phyloP scores from a whole-genome alignment of 2,113 vertebrate genomes.

The Dinomys branickii region DNA sequence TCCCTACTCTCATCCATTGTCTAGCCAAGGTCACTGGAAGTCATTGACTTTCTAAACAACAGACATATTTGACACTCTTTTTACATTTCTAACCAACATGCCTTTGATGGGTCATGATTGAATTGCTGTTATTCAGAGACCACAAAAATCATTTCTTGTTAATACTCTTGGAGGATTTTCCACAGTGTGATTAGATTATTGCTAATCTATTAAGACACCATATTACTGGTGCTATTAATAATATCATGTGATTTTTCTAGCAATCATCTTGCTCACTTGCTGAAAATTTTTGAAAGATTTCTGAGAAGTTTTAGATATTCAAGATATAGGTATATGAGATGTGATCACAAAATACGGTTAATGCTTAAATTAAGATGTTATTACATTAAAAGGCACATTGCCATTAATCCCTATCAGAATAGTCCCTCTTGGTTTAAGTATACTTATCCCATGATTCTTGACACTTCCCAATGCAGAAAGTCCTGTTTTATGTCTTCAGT shows the following conservation, averaged over 20 bases:
- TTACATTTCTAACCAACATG: not conserved
- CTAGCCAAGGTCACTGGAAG: not conserved
- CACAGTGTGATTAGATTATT: conserved; percentile 69
- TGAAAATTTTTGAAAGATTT: conserved; percentile 29
- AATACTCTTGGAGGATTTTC: conserved; percentile 70
- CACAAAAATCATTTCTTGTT: conserved; percentile 63
- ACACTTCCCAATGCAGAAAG: not conserved
- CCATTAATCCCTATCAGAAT: not conserved
- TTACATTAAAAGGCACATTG: not conserved
- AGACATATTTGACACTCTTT: not conserved
- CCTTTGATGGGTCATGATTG: conserved; percentile 44
- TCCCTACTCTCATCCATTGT: not conserved
- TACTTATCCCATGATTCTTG: not conserved
- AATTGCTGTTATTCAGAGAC: conserved; percentile 69
- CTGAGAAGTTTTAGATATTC: conserved; percentile 29
- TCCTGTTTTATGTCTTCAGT: not conserved
- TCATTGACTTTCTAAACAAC: not conserved
- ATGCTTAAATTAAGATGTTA: not conserved
- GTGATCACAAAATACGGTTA: not conserved
- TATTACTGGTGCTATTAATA: conserved; percentile 62
- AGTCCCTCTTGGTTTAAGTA: not conserved
- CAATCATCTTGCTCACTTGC: conserved; percentile 28
- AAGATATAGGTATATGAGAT: not conserved
- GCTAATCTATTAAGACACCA: conserved; percentile 69
- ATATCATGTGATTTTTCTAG: conserved; percentile 46